Evolutionary conservation across 1,140 invertebrate genomes (phyloP).

Genomic region (Leptinotarsa lineolata): DNA sequence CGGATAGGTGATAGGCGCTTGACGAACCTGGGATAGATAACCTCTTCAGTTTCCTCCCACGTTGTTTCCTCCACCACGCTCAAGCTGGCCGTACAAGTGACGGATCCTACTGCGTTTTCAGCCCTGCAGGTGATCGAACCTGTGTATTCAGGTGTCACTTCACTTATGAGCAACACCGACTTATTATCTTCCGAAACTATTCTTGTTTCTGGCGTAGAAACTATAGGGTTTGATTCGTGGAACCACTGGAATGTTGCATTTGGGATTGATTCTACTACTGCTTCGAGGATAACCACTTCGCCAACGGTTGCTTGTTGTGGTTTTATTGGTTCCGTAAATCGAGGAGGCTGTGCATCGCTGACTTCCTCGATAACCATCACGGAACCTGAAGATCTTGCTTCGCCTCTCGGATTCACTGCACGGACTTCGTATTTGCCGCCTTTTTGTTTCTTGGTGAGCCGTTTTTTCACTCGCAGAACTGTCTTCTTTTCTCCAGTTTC

Average conservation of each 20-base stretch:
- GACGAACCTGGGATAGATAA: conserved; percentile 75
- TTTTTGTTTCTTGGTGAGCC: conserved; percentile 68
- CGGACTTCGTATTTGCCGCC: conserved; percentile 84
- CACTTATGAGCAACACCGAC: conserved; percentile 79
- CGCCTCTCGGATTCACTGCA: conserved; percentile 73
- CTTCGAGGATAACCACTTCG: conserved; percentile 80
- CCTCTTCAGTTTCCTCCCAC: conserved; percentile 65
- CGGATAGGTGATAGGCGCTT: conserved; percentile 71
- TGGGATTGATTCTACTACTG: conserved; percentile 75
- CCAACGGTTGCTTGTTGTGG: conserved; percentile 73
- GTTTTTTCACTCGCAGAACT: conserved; percentile 69
- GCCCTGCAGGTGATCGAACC: conserved; percentile 87
- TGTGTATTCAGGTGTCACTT: conserved; percentile 70
- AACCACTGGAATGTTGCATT: conserved; percentile 87
- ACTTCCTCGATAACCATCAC: conserved; percentile 66
- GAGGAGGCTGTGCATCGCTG: conserved; percentile 69
- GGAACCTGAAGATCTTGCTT: conserved; percentile 78
- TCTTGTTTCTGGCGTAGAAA: conserved; percentile 66
- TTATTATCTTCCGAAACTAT: conserved; percentile 77
- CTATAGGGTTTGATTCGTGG: conserved; percentile 67
- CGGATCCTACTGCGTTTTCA: conserved; percentile 84
- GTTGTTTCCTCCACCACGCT: conserved; percentile 66
- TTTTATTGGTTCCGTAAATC: conserved; percentile 72
- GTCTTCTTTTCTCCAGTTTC: conserved; percentile 68
- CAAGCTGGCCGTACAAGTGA: conserved; percentile 80